Base-by-base conservation (phyloP, 2,113 vertebrate species). In the Phylloscopus whistleri region DNA sequence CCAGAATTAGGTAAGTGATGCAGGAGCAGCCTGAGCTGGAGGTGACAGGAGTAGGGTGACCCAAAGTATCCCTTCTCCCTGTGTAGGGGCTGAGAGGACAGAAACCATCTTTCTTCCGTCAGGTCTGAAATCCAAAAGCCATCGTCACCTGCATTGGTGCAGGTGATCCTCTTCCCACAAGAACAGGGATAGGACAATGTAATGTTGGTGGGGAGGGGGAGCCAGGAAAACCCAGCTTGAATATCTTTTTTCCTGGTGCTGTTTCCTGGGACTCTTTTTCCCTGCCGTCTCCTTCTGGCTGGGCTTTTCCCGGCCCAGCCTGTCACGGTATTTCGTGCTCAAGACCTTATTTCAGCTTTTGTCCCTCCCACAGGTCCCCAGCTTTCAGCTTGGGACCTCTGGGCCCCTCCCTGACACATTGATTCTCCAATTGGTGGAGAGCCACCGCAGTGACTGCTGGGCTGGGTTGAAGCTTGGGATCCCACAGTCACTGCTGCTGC, bases 251-350 rank as follows among this genome's bases (percentile, higher is more conserved):
- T 59, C 31, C 31, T 46, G 13, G 2, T 43, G 9, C 7, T 7
- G 2, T n/a, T 70, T 84, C 43, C 26, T 37, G 27, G 11, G 37
- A 21, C 19, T 53, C 53, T 16, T 21, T 52, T 78, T 28, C 30
- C 46, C 35, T 16, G 6, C 13, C 10, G 23, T 76, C 23, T 68
- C 13, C 17, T 74, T 31, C 74, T 44, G 60, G 7, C 17, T 8
- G 10, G 20, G 8, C 5, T 90, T 22, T 62, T 37, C 24, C 18
- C 60, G 23, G 30, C 13, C 46, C 28, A 63, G 37, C 13, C 33
- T 31, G 22, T 26, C 2, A 1, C 0, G 0, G 4, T 11, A 53
- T 16, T 85, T 79, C 1, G 1, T 9, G 43, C 30, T 72, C 13
- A 31, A 51, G n/a, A 53, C 5, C 9, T 46, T 31, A 22, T 33